Evolutionary conservation across 2,888 invertebrate genomes (phyloP).

Genomic region (Spilarctia lutea): DNA sequence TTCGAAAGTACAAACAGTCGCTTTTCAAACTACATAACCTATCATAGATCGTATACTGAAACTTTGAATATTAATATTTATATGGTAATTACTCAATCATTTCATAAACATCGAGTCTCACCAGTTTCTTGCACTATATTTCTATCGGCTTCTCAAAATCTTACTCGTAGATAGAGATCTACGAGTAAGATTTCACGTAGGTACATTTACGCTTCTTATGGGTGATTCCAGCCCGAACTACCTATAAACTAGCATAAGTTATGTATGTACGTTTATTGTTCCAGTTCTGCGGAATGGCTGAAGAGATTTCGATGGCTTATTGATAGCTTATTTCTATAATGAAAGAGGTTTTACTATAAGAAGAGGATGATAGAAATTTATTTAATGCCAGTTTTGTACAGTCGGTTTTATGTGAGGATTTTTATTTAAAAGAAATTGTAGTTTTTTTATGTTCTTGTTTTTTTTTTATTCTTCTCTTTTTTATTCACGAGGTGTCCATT

Average conservation of each 20-base stretch:
- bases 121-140: not conserved
- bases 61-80: not conserved
- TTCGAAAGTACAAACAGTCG: too few species aligned
- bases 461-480: not conserved
- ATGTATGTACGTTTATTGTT: conserved; percentile 28
- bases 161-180: too few species aligned
- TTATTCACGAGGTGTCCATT: too few species aligned
- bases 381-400: not conserved
- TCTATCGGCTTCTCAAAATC: too few species aligned
- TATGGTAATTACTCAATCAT: not conserved
- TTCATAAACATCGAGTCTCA: not conserved
- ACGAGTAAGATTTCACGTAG: conserved; percentile 20
- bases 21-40: too few species aligned
- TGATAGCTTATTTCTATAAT: conserved; percentile 4
- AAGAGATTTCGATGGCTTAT: conserved; percentile 22
- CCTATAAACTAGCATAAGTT: conserved; percentile 21
- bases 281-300: conserved; percentile 26
- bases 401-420: not conserved
- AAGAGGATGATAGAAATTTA: not conserved
- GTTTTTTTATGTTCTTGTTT: not conserved
- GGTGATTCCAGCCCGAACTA: conserved; percentile 21
- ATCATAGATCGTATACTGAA: too few species aligned
- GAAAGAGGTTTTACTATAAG: not conserved
- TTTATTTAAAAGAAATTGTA: not conserved
- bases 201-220: conserved; percentile 15